Evolutionary conservation across 2,888 invertebrate genomes (phyloP).

Genomic region (Biston stratarius): DNA sequence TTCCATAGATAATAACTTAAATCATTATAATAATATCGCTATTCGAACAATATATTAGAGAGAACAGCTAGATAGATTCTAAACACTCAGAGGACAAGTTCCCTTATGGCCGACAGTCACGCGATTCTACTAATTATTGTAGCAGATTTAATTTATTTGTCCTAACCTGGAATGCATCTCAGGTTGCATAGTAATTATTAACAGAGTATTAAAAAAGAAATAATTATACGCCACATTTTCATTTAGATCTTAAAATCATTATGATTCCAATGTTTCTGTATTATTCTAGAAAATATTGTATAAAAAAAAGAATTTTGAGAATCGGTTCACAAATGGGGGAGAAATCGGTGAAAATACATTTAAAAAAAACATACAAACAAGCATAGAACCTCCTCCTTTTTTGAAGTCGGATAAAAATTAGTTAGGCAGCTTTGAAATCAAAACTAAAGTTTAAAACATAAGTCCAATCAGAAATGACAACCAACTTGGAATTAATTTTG

Average conservation of each 20-base stretch:
- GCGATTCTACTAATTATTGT: constrained; percentile 78
- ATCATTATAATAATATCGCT: constrained; percentile 32
- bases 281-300: no score
- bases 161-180: constrained; percentile 9
- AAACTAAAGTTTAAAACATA: no score
- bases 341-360: no score
- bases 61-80: constrained; percentile 56
- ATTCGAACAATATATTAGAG: constrained; percentile 37
- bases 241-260: background rate
- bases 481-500: no score
- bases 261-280: no score
- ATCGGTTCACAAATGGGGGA: no score
- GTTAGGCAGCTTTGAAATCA: no score
- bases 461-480: no score
- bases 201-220: background rate
- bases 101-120: constrained; percentile 76
- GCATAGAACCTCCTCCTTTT: no score
- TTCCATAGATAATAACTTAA: constrained; percentile 15
- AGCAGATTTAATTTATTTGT: constrained; percentile 73
- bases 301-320: no score
- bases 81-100: constrained; percentile 75
- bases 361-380: no score
- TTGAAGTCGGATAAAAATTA: no score
- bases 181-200: constrained; percentile 9
- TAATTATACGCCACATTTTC: background rate